phyloP scores from a whole-genome alignment of 2,888 invertebrate species.

The Ectropis crepuscularia region DNA sequence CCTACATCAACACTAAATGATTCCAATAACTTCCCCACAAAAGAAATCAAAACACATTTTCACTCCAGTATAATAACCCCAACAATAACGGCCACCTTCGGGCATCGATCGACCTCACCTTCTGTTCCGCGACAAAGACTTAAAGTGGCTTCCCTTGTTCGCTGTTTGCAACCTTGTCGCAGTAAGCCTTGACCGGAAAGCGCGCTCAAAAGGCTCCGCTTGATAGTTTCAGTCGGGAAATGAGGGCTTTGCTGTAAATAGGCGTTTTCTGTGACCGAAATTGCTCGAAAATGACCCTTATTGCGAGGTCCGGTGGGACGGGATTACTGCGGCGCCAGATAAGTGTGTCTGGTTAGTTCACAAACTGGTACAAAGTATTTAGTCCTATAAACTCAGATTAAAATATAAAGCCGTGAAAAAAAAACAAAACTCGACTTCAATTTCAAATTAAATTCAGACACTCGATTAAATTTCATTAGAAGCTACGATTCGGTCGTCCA shows the following conservation, averaged over 20 bases:
- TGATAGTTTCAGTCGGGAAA: conserved; percentile 35
- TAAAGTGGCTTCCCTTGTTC: conserved; percentile 45
- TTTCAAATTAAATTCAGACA: no score
- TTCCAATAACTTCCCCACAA: conserved; percentile 10
- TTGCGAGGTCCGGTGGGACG: conserved; percentile 10
- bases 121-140: conserved; percentile 42
- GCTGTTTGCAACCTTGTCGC: conserved; percentile 42
- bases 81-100: conserved; percentile 20
- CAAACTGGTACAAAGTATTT: no score
- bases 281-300: conserved; percentile 14
- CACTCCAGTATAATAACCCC: conserved; percentile 22
- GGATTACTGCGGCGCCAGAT: neutral
- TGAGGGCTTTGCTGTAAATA: conserved; percentile 19
- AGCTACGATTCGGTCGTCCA: no score
- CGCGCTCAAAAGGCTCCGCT: conserved; percentile 41
- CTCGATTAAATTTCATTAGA: no score
- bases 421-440: no score
- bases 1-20: conserved; percentile 12
- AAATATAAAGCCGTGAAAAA: no score
- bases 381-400: no score
- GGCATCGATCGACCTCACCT: conserved; percentile 14
- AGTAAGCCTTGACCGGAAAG: conserved; percentile 47
- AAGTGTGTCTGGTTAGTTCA: no score
- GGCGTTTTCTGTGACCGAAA: conserved; percentile 18
- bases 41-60: conserved; percentile 26